Evolutionary conservation across 2,888 invertebrate species (phyloP), one percentile per base, ranked within the genome.

Genomic region (Caenorhabditis auriculariae): DNA sequence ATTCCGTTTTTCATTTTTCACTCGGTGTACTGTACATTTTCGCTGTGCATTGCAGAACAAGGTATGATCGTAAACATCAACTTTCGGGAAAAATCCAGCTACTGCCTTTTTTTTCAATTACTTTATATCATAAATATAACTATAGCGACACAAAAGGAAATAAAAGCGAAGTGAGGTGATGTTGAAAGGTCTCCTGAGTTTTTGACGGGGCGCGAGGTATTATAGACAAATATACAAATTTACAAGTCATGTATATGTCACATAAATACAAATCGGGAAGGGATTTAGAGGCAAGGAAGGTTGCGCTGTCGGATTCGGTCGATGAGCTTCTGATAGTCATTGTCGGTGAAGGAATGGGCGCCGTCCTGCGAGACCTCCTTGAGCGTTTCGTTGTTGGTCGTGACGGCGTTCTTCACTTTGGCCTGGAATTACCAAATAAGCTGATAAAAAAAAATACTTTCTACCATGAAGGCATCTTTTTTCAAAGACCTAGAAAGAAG

Each of bases 261-360:
- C n/a, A n/a, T n/a, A n/a, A n/a, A n/a, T 39, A 48, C 17, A 29
- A 2, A 21, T 17, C 26, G 21, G 35, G n/a, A 43, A 38, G 44
- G 19, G 53, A 56, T 50, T 54, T 61, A 63, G 62, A 76, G 63
- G 53, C 76, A 76, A 46, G 69, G 69, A 28, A 59, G 46, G 54
- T 76, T 76, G 41, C 74, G 41, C 52, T 68, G 70, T 50, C 72
- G 63, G 45, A 68, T 57, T 37, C 55, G 63, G 48, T 75, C 70
- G 28, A 79, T 65, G 17, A 78, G 55, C 26, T 68, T 46, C 23
- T 77, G 66, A 50, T 73, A 74, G 24, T 63, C 77, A 21, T 53
- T 43, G 42, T 77, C 71, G 12, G 71, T 69, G 62, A 69, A 77
- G 1, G 57, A 46, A 43, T 76, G 70, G 19, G 52, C 51, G 28